Base-by-base conservation (phyloP, 1,140 invertebrate genomes). In the Saxidomus purpurata region DNA sequence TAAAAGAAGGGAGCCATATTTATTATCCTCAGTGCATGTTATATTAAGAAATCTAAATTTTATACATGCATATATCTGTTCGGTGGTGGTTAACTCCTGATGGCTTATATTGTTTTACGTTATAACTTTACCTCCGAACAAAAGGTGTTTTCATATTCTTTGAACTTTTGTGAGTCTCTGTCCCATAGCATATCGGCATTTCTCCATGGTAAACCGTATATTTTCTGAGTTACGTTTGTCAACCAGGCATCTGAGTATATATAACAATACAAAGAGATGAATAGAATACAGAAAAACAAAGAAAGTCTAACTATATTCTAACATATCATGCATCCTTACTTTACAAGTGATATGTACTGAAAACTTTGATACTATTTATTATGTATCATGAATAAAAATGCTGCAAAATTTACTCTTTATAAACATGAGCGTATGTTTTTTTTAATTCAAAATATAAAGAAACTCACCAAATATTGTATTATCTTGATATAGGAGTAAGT, bases 401-500 rank as follows among this genome's bases (percentile, higher is more conserved):
- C 47, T 11, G 17, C 47, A 49, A 49, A 11, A 49, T 49, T 49
- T 49, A 17, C 17, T 8, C 15, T 11, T 59, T 22, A 59, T 59
- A 59, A 22, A 59, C 6, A 59, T 59, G 52, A 4, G n/a, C 52
- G 15, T 8, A 43, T 8, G 43, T 43, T 43, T 8, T 8, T n/a
- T 43, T 43, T 43, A 43, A 43, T 43, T 43, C 43, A 43, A 43
- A 43, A 8, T 4, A 22, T 6, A 3, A 59, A 59, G 15, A 15
- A 67, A 40, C 67, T 55, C 52, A 89, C 87, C 87, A 71, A 89
- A 89, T 9, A 55, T 4, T 15, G 61, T 76, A 49, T 82, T 69
- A 83, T 82, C 59, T 47, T 89, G 77, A 47, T 89, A 89, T 0
- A 89, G 43, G n/a, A 89, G 25, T n/a, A 89, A 40, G 31, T 89